phyloP scores from a whole-genome alignment of 2,888 invertebrate species.

The Gasteruption jaculator region DNA sequence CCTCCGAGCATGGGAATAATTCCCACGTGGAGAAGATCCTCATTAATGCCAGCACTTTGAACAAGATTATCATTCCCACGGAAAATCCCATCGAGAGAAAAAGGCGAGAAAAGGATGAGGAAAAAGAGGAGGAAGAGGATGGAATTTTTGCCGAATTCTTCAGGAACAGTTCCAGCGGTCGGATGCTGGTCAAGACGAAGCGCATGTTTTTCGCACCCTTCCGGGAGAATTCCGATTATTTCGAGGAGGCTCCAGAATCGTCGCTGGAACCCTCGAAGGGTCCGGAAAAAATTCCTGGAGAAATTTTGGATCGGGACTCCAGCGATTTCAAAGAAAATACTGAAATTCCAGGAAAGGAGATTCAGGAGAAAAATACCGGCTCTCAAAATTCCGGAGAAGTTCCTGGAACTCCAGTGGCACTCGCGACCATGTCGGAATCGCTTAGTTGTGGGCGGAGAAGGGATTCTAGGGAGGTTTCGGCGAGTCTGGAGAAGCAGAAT shows the following conservation, averaged over 20 bases:
- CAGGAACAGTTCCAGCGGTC: conserved; percentile 39
- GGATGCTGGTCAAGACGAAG: conserved; percentile 76
- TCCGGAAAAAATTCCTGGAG: too few species aligned
- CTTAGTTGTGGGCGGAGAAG: background rate
- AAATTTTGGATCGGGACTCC: conserved; percentile 15
- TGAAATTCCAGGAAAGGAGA: too few species aligned
- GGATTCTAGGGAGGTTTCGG: background rate
- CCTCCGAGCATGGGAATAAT: too few species aligned
- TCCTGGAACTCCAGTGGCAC: background rate
- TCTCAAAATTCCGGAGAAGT: background rate
- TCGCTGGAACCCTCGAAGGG: too few species aligned
- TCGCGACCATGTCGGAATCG: background rate
- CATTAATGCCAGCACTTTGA: conserved; percentile 38
- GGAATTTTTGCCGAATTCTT: conserved; percentile 18
- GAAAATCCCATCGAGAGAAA: conserved; percentile 18
- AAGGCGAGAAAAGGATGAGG: background rate
- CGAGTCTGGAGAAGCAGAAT: too few species aligned
- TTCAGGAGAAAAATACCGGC: too few species aligned
- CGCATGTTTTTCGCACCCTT: conserved; percentile 75
- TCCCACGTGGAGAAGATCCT: conserved; percentile 34
- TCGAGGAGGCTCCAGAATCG: too few species aligned
- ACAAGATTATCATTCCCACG: conserved; percentile 41
- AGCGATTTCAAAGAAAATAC: conserved; percentile 15
- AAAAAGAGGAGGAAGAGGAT: background rate
- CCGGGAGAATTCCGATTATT: too few species aligned